Evolutionary conservation across 2,888 invertebrate species (phyloP).

Genomic region (Galeruca laticollis): DNA sequence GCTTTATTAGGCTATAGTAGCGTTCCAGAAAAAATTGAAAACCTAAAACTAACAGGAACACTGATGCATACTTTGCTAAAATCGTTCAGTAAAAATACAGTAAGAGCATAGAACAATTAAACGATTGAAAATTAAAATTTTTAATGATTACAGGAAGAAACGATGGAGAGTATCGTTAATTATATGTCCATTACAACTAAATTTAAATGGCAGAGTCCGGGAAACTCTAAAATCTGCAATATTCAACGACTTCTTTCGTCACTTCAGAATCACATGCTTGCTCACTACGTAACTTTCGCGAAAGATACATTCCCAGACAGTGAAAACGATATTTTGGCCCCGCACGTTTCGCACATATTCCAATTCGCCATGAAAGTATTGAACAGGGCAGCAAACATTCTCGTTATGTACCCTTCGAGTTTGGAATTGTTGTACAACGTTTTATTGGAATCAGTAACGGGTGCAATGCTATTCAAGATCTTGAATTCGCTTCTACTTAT

Average conservation of each 20-base stretch:
- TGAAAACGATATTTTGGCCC: constrained; percentile 53
- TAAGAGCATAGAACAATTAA: constrained; percentile 55
- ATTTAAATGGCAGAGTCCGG: constrained; percentile 58
- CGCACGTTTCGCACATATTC: constrained; percentile 61
- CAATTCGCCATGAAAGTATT: constrained; percentile 60
- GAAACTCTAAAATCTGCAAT: constrained; percentile 62
- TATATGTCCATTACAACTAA: constrained; percentile 57
- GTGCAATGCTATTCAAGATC: constrained; percentile 71
- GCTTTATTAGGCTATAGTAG: constrained; percentile 69
- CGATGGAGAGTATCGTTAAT: constrained; percentile 56
- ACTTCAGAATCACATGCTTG: constrained; percentile 72
- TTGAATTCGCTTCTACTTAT: constrained; percentile 71
- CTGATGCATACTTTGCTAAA: constrained; percentile 68
- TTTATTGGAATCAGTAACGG: constrained; percentile 70
- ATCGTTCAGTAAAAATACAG: constrained; percentile 70
- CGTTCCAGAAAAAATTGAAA: constrained; percentile 56
- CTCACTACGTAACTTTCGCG: constrained; percentile 64
- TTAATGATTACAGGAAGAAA: constrained; percentile 56
- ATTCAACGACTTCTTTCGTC: constrained; percentile 70
- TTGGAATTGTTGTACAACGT: constrained; percentile 67
- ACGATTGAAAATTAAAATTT: background rate
- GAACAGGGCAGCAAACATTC: constrained; percentile 60
- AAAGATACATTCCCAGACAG: constrained; percentile 29
- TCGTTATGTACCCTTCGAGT: constrained; percentile 61
- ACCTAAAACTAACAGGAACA: constrained; percentile 65